Evolutionary conservation across 2,888 invertebrate genomes (phyloP), one percentile per base, ranked within the genome.

Genomic region (Serripes groenlandicus): DNA sequence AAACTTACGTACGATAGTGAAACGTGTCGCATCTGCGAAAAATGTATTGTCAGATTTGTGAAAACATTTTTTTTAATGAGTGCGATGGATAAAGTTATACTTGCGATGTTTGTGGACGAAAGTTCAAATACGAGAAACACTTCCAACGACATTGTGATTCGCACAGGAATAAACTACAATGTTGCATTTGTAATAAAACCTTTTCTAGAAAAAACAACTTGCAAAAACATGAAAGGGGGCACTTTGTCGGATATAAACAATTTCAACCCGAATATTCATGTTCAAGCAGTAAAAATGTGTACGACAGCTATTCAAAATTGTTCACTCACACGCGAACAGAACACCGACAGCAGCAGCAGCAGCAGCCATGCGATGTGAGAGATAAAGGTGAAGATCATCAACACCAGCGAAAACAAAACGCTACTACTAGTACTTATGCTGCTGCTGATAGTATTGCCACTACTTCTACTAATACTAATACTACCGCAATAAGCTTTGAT

Each of bases 321-420:
- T 42, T 42, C 18, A 18, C 9, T 11, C 42, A 42, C 42, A 18
- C 18, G 9, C 42, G 42, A 42, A 42, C 11, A 11, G 42, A 42
- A 11, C 42, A 42, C 18, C 11, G 42, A 42, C 42, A 42, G n/a
- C 79, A 1, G 75, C 75, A 1, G n/a, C n/a, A n/a, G n/a, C n/a
- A n/a, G n/a, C n/a, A n/a, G n/a, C n/a, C n/a, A n/a, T n/a, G 18
- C 11, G 11, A 9, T 9, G 18, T 11, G 18, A 9, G 18, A 42
- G 11, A 42, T 9, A 18, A 42, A 42, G 11, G 18, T 11, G 11
- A 42, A 18, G 18, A 18, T 42, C 18, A 9, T 9, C 11, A 42
- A 11, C 18, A 11, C 18, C 18, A 9, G 18, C 42, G 18, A n/a
- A n/a, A n/a, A n/a, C n/a, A n/a, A n/a, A n/a, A n/a, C n/a, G n/a